A percentile compares a stretch with the other conserved stretches of the same genome.
These are phyloP conservation scores for Heterodera carotae DNA, from an alignment of 1,140 invertebrate species.

Conservation along the genomic window DNA sequence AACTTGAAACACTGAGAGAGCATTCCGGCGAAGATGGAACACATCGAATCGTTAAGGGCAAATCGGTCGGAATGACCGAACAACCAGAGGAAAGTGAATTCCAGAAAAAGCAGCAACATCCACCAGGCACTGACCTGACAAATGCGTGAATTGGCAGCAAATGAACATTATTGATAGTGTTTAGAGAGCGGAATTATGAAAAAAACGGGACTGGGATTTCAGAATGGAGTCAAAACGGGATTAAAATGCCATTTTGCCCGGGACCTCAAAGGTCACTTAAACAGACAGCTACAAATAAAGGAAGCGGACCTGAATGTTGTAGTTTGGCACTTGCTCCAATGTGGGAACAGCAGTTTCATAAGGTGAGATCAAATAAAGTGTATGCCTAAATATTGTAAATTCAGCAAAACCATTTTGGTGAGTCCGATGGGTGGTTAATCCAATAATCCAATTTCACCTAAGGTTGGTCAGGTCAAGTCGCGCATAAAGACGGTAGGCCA, in stretches of 20 bases:
- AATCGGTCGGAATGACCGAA: slow-evolving; percentile 59
- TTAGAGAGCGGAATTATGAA: too few species aligned
- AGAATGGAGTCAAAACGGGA: too few species aligned
- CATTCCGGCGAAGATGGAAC: slow-evolving; percentile 64
- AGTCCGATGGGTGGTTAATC: neutral
- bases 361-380: slow-evolving; percentile 60
- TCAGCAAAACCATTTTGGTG: too few species aligned
- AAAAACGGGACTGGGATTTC: too few species aligned
- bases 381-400: too few species aligned
- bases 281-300: neutral
- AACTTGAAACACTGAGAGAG: slow-evolving; percentile 52
- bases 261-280: too few species aligned
- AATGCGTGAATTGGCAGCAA: too few species aligned
- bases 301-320: slow-evolving; percentile 59
- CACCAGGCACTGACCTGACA: slow-evolving; percentile 64
- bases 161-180: too few species aligned
- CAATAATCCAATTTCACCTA: slow-evolving; percentile 49
- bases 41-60: slow-evolving; percentile 63
- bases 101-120: slow-evolving; percentile 58
- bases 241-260: too few species aligned
- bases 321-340: slow-evolving; percentile 62
- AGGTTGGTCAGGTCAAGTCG: slow-evolving; percentile 59
- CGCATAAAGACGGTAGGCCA: slow-evolving; percentile 56
- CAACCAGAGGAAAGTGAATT: slow-evolving; percentile 58
- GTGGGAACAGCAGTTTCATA: slow-evolving; percentile 56